These are phyloP conservation scores for Babylonia areolata DNA, from an alignment of 1,140 invertebrate species.

Conservation along the genomic window DNA sequence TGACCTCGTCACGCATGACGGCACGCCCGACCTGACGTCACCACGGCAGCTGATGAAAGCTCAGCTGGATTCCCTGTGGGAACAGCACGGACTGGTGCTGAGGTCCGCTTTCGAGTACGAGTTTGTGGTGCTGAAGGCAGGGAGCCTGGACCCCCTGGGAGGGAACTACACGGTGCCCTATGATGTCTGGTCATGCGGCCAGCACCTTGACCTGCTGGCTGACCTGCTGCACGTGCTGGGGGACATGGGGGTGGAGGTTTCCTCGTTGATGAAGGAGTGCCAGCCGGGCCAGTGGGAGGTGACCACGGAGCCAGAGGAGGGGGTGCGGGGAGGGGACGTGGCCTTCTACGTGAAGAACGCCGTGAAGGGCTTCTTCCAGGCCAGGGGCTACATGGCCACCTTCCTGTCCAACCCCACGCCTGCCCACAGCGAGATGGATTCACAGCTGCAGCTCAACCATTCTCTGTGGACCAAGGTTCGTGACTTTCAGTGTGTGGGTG, in stretches of 20 bases:
- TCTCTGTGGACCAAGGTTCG: constrained; percentile 43
- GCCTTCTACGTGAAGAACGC: constrained; percentile 41
- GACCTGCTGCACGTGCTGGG: constrained; percentile 13
- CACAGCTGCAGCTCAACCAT: constrained; percentile 50
- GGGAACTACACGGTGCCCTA: neutral
- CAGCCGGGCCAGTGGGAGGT: constrained; percentile 38
- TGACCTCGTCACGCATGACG: constrained; percentile 8
- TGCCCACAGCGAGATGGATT: constrained; percentile 16
- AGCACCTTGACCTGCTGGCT: neutral
- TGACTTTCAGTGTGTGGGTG: no score
- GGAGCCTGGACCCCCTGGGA: neutral
- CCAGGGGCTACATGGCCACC: constrained; percentile 38
- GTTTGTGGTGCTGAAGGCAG: constrained; percentile 33
- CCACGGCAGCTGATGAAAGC: constrained; percentile 19
- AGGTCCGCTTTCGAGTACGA: constrained; percentile 40
- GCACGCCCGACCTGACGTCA: neutral
- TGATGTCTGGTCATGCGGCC: neutral
- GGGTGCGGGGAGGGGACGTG: constrained; percentile 35
- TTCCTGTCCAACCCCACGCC: constrained; percentile 51
- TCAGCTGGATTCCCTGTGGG: constrained; percentile 19
- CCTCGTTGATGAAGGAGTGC: constrained; percentile 35
- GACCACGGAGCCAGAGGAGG: constrained; percentile 36
- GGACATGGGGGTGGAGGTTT: constrained; percentile 21
- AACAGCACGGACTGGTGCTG: constrained; percentile 20
- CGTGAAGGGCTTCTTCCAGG: constrained; percentile 5